These are phyloP conservation scores for Pocillopora verrucosa DNA, from an alignment of 64 coral and sea anemone genomes.

Conservation along the genomic window DNA sequence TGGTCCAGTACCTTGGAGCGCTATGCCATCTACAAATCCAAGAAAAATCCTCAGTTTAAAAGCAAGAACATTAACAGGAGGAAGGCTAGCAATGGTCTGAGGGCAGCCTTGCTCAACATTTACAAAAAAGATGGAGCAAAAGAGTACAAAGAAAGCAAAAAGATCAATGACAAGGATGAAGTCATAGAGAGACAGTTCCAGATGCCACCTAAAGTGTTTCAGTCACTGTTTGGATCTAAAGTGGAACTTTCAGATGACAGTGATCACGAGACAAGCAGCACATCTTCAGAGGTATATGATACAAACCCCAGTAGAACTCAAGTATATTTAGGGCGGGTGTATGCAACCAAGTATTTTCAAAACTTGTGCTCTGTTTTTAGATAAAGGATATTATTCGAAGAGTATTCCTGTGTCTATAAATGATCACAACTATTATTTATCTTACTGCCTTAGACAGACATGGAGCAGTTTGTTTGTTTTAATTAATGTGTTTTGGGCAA, in stretches of 20 bases:
- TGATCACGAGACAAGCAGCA: constrained; percentile 1
- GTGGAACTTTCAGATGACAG: neutral
- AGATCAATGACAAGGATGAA: constrained; percentile 1
- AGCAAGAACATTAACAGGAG: neutral
- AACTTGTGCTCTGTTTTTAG: no score
- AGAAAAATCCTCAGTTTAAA: constrained; percentile 8
- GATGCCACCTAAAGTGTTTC: constrained; percentile 24
- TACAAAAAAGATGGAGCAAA: constrained; percentile 41
- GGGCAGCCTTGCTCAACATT: constrained; percentile 20
- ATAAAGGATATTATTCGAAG: no score
- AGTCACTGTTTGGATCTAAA: constrained; percentile 1
- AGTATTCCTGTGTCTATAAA: no score
- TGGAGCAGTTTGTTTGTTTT: no score
- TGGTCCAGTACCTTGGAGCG: constrained; percentile 17
- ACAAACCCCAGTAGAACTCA: no score
- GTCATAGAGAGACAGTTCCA: constrained; percentile 31
- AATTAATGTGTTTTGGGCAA: no score
- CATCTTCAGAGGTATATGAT: neutral
- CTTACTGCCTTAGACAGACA: no score
- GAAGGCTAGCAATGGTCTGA: constrained; percentile 16
- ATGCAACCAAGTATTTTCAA: no score
- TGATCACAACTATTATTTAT: no score
- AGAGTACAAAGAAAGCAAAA: constrained; percentile 29
- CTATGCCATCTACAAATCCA: constrained; percentile 5
- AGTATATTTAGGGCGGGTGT: no score